Evolutionary conservation across 1,140 invertebrate genomes (phyloP).

Genomic region (Brachionus plicatilis): DNA sequence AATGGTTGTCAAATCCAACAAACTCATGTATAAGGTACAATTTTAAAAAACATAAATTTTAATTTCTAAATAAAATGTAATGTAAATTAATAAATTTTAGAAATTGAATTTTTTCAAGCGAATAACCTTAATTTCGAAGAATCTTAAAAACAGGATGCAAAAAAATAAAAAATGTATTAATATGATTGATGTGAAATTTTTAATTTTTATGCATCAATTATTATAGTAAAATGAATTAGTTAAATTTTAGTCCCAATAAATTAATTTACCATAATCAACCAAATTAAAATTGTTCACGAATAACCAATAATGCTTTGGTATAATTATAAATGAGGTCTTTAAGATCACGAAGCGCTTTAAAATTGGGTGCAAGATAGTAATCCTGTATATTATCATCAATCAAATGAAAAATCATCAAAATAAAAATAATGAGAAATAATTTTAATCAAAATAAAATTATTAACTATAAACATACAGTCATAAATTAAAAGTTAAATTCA

Average conservation of each 20-base stretch:
- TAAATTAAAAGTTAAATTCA: background rate
- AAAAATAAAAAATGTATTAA: background rate
- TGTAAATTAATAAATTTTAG: background rate
- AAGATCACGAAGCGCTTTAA: background rate
- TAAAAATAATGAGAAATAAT: too few relatives aligned
- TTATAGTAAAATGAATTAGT: background rate
- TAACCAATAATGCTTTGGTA: background rate
- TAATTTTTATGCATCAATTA: background rate
- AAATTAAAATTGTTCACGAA: background rate
- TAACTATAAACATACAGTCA: background rate
- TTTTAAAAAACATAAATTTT: background rate
- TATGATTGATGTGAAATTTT: background rate
- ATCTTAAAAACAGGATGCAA: background rate
- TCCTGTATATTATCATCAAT: background rate
- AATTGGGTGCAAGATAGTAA: background rate
- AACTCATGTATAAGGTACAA: background rate
- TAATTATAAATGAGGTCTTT: background rate
- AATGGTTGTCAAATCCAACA: conserved; percentile 2
- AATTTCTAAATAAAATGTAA: background rate
- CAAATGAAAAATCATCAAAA: too few relatives aligned
- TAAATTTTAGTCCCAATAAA: too few relatives aligned
- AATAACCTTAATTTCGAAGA: background rate
- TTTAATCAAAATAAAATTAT: background rate
- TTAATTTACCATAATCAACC: background rate
- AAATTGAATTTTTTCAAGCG: background rate